Evolutionary conservation across 2,888 invertebrate genomes (phyloP), one percentile per base, ranked within the genome.

Genomic region (Hofmannophila pseudospretella): DNA sequence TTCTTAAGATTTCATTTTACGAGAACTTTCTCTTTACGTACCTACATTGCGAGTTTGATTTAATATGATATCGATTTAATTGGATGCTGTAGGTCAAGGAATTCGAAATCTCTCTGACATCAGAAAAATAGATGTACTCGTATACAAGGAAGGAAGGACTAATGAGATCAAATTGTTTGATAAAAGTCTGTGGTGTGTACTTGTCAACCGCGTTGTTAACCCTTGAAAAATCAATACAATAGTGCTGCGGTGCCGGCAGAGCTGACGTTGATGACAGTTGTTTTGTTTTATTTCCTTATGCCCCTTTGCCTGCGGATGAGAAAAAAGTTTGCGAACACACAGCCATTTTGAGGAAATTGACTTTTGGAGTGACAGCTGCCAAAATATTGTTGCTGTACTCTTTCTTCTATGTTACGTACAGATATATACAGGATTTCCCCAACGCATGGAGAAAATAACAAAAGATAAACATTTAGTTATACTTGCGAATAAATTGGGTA

Each of bases 261-360:
- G 62, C 67, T 72, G 70, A 63, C 67, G 71, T 63, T 81, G 81
- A 82, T 79, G 76, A 79, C 73, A 78, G 67, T 82, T 84, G 78
- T 82, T 80, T 70, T 80, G 76, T 79, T 81, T 79, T 77, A 80
- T 78, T 76, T 67, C 64, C 56, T 58, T 56, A 49, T 49, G 61
- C 69, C 70, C 76, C 71, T 79, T 81, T 72, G 60, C 55, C 55
- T 54, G 47, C 47, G 57, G 56, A 60, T 58, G 62, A 63, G 67
- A 68, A 65, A 68, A 76, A 74, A 74, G 60, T 73, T 78, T 59
- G 49, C 61, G 57, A 65, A 60, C 66, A 62, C 12, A 27, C 27
- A 61, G 58, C 59, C 66, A 67, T 70, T 67, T 72, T 67, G 68
- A 58, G 54, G 62, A 81, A 79, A 82, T 80, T 75, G 74, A 71